Conservation (phyloP, 1,140 invertebrate species). For the Steinernema feltiae region DNA sequence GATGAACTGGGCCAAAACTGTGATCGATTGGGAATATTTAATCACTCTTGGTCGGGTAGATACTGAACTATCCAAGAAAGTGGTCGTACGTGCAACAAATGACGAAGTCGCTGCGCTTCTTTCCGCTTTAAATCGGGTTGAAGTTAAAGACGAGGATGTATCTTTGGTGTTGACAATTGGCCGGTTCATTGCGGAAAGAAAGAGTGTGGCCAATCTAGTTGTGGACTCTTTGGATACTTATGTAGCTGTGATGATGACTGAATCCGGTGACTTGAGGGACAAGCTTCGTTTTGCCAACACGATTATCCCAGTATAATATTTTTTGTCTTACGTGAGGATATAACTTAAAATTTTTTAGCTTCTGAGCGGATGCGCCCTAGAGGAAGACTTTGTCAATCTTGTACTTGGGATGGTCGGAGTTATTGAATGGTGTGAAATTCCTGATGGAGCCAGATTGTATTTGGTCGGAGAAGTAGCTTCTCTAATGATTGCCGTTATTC, state of each 20-base stretch:
- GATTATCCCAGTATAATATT: background rate
- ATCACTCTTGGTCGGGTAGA: background rate
- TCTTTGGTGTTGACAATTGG: background rate
- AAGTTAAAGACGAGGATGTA: background rate
- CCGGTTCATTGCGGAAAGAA: background rate
- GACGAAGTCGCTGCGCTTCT: background rate
- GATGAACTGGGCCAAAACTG: background rate
- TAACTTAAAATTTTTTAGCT: background rate
- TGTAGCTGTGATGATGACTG: background rate
- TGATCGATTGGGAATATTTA: background rate
- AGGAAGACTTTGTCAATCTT: slow-evolving; percentile 4
- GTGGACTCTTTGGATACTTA: background rate
- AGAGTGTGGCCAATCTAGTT: background rate
- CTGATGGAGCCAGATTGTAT: background rate
- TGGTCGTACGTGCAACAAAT: background rate
- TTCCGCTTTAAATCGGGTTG: background rate
- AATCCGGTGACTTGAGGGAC: background rate
- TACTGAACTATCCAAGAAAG: background rate
- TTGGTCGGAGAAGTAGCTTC: background rate
- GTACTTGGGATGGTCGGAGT: background rate
- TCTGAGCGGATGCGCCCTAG: background rate
- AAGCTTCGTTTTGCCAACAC: background rate
- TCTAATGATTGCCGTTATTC: background rate
- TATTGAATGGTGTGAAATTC: background rate
- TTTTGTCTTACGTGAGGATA: background rate